Evolutionary conservation across 2,797 vertebrate genomes (phyloP).

Genomic region (Manis javanica): DNA sequence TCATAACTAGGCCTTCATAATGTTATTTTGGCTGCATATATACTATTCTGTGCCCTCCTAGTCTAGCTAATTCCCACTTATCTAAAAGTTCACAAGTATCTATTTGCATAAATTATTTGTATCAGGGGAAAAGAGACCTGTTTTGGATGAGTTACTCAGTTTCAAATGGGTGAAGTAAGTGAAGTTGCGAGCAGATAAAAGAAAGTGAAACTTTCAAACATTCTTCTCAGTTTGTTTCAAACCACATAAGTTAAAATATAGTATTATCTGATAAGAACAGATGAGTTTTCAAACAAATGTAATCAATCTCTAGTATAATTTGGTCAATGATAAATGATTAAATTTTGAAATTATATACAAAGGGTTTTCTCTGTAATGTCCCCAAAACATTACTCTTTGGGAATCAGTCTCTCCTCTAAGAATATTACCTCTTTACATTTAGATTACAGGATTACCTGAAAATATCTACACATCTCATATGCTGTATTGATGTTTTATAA

Average conservation of each 20-base stretch:
- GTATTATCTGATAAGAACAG: constrained; percentile 8
- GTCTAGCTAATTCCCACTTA: background rate
- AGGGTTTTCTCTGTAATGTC: constrained; percentile 22
- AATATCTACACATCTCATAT: background rate
- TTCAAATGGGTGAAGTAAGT: background rate
- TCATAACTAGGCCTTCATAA: background rate
- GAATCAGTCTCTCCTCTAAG: background rate
- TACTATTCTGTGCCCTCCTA: background rate
- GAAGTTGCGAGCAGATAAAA: background rate
- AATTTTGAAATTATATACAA: constrained; percentile 27
- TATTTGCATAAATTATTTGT: background rate
- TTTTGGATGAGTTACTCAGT: background rate
- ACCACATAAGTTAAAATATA: constrained; percentile 13
- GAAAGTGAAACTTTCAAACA: constrained; percentile 46
- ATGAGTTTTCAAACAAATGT: constrained; percentile 55
- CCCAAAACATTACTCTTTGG: background rate
- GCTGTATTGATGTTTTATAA: background rate
- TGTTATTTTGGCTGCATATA: background rate
- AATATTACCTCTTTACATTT: background rate
- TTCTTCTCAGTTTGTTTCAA: constrained; percentile 46
- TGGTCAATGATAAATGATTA: constrained; percentile 21
- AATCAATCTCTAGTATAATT: constrained; percentile 41
- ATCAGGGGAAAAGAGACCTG: background rate
- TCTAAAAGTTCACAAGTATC: background rate
- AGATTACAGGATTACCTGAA: background rate